Base-by-base conservation (phyloP, 2,113 vertebrate species). In the Nothobranchius furzeri region DNA sequence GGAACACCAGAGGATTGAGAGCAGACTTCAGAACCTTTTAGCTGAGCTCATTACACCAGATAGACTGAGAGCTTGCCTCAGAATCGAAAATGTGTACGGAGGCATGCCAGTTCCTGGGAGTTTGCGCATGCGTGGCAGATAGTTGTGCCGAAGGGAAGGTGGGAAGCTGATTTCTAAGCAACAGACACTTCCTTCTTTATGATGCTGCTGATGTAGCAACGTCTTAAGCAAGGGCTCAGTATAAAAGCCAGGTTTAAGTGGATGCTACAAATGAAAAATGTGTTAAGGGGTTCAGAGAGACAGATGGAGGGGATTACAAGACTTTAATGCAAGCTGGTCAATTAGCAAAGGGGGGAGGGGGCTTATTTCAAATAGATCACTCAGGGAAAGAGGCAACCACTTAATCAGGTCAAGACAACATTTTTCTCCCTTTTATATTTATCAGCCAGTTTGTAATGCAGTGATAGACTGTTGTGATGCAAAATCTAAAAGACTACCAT, bases 241-340 rank as follows among this genome's bases (percentile, higher is more conserved):
- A 72, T 78, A 86, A 79, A 82, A 88, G 79, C 76, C 85, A 78
- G 76, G 78, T 81, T 65, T 77, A 69, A 72, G 40, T 1, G 12
- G 62, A 75, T 71, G 64, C 68, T 78, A 71, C 66, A 79, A 78
- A 84, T 81, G 67, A 76, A 80, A 79, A 74, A 75, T 70, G 77
- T 70, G 60, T 51, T 58, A 65, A 75, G 65, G 74, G 78, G 81
- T 62, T 74, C 61, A 71, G 46, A 30, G 64, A 68, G 72, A 85
- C 88, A 87, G 84, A 87, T 61, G 69, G 86, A 75, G 73, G 63
- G 81, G 88, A 90, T 91, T 88, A 90, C 36, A 36, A 9, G 62
- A 70, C 78, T 72, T 79, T 60, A 85, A 75, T 82, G 82, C 52
- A 53, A 62, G 53, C 64, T 69, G 71, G 73, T 57, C 66, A 73